Percentiles rank a stretch among this genome's conserved stretches.
Evolutionary conservation across 1,140 invertebrate species (phyloP).

Genomic region (Sitophilus oryzae): DNA sequence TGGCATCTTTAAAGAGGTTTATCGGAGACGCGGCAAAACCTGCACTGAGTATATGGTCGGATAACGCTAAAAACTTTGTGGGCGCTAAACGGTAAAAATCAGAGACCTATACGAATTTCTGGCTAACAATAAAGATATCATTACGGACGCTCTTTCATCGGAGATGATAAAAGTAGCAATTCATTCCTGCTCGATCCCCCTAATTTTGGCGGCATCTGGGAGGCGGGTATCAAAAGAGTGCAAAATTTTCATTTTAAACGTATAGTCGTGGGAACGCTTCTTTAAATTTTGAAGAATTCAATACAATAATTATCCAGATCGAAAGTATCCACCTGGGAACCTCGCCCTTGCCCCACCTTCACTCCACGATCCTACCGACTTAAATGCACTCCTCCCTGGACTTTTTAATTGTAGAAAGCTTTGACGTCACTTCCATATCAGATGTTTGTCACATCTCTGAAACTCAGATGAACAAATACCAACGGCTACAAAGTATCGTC

Average conservation of each 20-base stretch:
- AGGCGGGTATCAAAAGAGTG: no score
- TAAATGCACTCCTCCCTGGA: constrained; percentile 20
- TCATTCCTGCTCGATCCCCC: constrained; percentile 33
- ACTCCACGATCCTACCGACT: constrained; percentile 27
- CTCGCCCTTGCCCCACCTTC: no score
- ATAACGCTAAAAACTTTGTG: constrained; percentile 36
- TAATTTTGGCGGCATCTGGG: no score
- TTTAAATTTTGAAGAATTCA: no score
- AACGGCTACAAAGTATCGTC: no score
- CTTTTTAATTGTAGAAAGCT: no score
- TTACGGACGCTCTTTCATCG: constrained; percentile 5
- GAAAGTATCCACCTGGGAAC: no score
- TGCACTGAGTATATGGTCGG: constrained; percentile 28
- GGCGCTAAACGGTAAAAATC: constrained; percentile 24
- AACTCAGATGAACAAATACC: constrained; percentile 6
- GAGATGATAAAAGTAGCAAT: constrained; percentile 14
- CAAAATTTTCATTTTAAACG: constrained; percentile 23
- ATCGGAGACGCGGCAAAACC: no score
- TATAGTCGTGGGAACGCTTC: no score
- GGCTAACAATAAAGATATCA: constrained; percentile 29
- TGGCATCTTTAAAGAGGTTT: constrained; percentile 36
- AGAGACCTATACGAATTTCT: constrained; percentile 44
- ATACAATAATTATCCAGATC: no score
- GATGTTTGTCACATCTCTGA: not conserved
- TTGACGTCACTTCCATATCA: constrained; percentile 11